phyloP scores from a whole-genome alignment of 2,113 vertebrate genomes.

The Tretioscincus oriximinensis region DNA sequence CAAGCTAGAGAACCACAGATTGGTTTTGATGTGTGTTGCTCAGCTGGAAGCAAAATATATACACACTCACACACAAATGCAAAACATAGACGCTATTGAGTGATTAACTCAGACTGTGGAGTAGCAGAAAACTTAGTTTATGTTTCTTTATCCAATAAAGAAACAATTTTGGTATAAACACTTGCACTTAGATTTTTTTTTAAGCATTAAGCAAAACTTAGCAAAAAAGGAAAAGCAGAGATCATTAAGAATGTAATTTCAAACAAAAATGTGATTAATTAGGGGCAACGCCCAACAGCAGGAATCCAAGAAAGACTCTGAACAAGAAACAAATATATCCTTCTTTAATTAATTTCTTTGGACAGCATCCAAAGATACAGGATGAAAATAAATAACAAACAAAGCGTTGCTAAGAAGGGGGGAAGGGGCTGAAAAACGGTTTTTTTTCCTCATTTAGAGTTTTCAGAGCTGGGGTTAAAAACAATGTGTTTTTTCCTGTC shows the following conservation, averaged over 20 bases:
- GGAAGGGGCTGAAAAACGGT: conserved; percentile 15
- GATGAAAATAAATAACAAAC: conserved; percentile 17
- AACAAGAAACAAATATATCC: conserved; percentile 62
- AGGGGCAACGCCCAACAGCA: conserved; percentile 58
- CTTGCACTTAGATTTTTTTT: conserved; percentile 68
- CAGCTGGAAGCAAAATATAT: conserved; percentile 66
- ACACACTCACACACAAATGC: conserved; percentile 14
- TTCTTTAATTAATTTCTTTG: conserved; percentile 62
- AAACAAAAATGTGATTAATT: conserved; percentile 70
- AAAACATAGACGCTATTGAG: conserved; percentile 48
- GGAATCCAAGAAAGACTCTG: conserved; percentile 62
- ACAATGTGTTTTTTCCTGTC: conserved; percentile 30
- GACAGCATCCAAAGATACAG: conserved; percentile 40
- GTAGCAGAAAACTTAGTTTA: conserved; percentile 51
- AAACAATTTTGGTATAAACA: conserved; percentile 67
- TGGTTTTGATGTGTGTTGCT: conserved; percentile 64
- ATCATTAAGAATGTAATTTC: conserved; percentile 64
- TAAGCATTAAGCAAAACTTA: conserved; percentile 60
- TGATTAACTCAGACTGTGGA: conserved; percentile 66
- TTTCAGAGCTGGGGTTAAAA: conserved; percentile 42
- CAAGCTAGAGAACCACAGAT: conserved; percentile 60
- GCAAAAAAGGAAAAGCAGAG: conserved; percentile 39
- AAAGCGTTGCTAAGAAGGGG: conserved; percentile 1
- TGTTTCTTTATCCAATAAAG: conserved; percentile 64
- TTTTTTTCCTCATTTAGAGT: conserved; percentile 34